phyloP scores from a whole-genome alignment of 1,140 invertebrate genomes.

The Tetragonula clypearis region DNA sequence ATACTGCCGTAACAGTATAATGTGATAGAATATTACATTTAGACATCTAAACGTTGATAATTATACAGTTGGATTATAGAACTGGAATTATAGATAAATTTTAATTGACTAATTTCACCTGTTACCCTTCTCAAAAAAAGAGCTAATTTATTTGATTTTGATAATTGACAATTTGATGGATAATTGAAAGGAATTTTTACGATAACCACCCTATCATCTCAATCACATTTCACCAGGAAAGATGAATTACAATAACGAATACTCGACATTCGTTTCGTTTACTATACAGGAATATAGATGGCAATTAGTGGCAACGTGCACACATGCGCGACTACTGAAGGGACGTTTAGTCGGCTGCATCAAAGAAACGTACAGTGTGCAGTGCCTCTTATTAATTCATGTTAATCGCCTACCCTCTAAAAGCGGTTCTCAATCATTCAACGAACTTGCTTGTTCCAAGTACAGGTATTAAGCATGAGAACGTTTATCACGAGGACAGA shows the following conservation, averaged over 20 bases:
- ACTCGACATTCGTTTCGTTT: constrained; percentile 8
- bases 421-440: constrained; percentile 40
- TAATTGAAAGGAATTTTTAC: not conserved
- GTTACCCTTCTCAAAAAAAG: too few relatives aligned
- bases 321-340: not conserved
- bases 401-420: constrained; percentile 54
- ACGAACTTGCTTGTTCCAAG: not conserved
- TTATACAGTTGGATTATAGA: not conserved
- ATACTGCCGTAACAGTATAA: not conserved
- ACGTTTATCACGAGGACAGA: not conserved
- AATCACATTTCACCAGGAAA: not conserved
- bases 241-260: constrained; percentile 28
- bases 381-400: constrained; percentile 55
- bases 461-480: too few relatives aligned
- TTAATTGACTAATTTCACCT: not conserved
- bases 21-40: not conserved
- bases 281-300: constrained; percentile 9
- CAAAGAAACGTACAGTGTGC: constrained; percentile 50
- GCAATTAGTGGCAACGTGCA: constrained; percentile 25
- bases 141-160: not conserved
- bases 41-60: too few relatives aligned
- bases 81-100: not conserved
- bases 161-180: too few relatives aligned
- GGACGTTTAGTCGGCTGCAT: constrained; percentile 57
- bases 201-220: not conserved